Evolutionary conservation across 2,113 vertebrate genomes (phyloP).

Genomic region (Indicator maculatus): DNA sequence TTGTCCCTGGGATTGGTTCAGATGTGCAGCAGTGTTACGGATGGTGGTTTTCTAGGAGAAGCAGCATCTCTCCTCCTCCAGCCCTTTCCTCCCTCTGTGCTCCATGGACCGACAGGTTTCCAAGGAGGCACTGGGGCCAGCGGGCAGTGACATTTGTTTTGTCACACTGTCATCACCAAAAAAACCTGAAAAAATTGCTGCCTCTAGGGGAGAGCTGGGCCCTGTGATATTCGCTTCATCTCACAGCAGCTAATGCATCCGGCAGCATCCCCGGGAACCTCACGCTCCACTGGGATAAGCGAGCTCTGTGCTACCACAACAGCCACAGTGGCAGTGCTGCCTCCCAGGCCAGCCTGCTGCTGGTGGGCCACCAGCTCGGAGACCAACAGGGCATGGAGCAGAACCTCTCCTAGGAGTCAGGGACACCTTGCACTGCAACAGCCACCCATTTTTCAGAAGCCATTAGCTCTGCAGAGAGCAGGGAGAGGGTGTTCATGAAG

Average conservation of each 20-base stretch:
- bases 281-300: rapidly evolving
- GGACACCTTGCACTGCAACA: rapidly evolving
- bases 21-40: background rate
- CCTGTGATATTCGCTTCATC: constrained; percentile 16
- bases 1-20: background rate
- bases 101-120: background rate
- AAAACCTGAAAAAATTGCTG: background rate
- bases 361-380: rapidly evolving
- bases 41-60: rapidly evolving
- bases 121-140: background rate
- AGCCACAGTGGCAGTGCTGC: rapidly evolving
- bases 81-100: rapidly evolving
- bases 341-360: background rate
- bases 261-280: background rate
- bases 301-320: background rate
- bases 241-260: background rate
- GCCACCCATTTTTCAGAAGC: background rate
- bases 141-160: constrained; percentile 44
- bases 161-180: constrained; percentile 19
- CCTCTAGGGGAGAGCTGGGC: constrained; percentile 25
- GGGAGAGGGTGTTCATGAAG: background rate
- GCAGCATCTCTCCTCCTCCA: background rate
- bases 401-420: background rate
- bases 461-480: rapidly evolving
- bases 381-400: background rate